These are phyloP conservation scores for Catharus ustulatus DNA, from an alignment of 2,797 vertebrate genomes.

Conservation along the genomic window DNA sequence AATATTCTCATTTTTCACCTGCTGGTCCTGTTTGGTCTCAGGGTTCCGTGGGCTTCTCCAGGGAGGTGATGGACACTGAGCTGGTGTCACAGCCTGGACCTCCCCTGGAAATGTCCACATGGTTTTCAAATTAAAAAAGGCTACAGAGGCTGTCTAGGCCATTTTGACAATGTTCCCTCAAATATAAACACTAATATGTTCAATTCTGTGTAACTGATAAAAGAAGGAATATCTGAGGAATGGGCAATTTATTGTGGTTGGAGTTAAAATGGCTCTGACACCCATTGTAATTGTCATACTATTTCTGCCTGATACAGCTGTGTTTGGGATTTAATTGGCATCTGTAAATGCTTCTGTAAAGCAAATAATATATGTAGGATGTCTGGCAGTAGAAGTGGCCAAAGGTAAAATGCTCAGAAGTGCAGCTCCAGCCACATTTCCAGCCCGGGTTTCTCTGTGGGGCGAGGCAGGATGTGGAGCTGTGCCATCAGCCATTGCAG, in stretches of 20 bases:
- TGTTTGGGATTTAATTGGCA: constrained; percentile 42
- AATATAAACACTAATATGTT: background rate
- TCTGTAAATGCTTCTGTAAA: background rate
- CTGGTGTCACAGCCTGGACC: background rate
- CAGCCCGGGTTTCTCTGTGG: background rate
- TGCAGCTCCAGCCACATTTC: background rate
- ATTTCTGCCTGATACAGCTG: background rate
- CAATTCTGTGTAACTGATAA: background rate
- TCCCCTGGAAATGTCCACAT: background rate
- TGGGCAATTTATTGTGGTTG: background rate
- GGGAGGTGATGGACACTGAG: background rate
- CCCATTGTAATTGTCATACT: background rate
- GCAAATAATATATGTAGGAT: background rate
- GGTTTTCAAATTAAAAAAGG: background rate
- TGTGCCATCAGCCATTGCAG: constrained; percentile 15
- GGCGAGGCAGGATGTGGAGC: background rate
- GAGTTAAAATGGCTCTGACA: constrained; percentile 16
- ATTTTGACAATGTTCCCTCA: background rate
- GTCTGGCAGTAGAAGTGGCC: background rate
- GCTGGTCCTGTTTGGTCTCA: rapidly evolving
- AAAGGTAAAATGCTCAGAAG: constrained; percentile 11
- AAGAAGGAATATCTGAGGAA: background rate
- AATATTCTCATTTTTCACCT: background rate
- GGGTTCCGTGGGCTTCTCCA: background rate
- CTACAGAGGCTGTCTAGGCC: background rate